Conservation (phyloP, 2,113 vertebrate species). For the Paracanthobrama guichenoti region DNA sequence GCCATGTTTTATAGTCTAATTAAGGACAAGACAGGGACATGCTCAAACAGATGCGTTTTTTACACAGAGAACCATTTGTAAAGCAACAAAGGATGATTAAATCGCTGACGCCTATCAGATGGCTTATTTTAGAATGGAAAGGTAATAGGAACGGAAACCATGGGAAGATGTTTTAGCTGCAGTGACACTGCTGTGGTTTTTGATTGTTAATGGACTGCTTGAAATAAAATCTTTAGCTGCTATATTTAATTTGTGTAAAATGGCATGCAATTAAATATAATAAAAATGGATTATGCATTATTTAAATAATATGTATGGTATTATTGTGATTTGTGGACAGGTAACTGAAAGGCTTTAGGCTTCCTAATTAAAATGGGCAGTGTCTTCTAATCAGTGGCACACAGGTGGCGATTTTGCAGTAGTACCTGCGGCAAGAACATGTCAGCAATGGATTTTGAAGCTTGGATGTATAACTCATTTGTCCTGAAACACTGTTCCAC, state of each 20-base stretch:
- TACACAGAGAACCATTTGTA: conserved; percentile 29
- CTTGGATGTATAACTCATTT: conserved; percentile 64
- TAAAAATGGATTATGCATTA: neutral
- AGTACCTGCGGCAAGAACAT: conserved; percentile 10
- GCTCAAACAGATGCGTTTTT: conserved; percentile 34
- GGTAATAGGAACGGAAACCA: neutral
- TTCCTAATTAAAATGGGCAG: conserved; percentile 53
- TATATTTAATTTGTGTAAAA: neutral
- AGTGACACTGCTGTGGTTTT: neutral
- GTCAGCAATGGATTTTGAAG: conserved; percentile 54
- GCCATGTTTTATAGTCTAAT: conserved; percentile 47
- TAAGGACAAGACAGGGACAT: conserved; percentile 30
- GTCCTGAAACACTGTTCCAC: conserved; percentile 32
- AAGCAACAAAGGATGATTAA: conserved; percentile 15
- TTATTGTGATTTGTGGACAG: conserved; percentile 22
- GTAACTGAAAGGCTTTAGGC: conserved; percentile 29
- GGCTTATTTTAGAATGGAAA: conserved; percentile 23
- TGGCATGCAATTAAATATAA: neutral
- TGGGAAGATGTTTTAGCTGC: neutral
- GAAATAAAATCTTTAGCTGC: neutral
- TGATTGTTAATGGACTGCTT: neutral
- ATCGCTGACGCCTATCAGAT: conserved; percentile 37
- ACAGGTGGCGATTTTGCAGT: conserved; percentile 62
- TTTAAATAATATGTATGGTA: neutral
- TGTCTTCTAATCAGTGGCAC: conserved; percentile 65